phyloP scores from a whole-genome alignment of 2,888 invertebrate genomes.

The Acanthosepion esculentum region DNA sequence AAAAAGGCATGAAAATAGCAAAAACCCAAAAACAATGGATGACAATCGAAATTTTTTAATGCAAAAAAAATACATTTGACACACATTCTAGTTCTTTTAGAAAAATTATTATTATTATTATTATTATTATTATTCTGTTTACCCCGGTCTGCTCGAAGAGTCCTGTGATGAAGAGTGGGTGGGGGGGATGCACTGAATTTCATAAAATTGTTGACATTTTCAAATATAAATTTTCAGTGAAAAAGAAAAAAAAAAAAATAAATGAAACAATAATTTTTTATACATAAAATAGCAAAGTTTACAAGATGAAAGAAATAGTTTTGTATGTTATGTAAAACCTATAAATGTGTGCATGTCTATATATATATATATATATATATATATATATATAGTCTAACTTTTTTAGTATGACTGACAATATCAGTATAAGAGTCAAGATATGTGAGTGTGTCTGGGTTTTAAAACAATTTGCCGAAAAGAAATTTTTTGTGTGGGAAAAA shows the following conservation, averaged over 20 bases:
- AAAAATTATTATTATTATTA: not conserved
- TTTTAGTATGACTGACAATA: no score
- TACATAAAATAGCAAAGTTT: constrained; percentile 14
- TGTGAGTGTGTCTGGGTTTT: no score
- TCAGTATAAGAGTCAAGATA: no score
- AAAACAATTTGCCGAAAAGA: no score
- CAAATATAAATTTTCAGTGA: not conserved
- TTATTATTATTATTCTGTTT: constrained; percentile 4
- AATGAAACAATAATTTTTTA: not conserved
- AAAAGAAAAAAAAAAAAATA: not conserved
- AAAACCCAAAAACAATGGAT: not conserved
- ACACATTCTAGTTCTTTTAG: not conserved
- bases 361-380: not conserved
- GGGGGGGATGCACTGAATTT: not conserved
- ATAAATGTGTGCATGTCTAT: not conserved
- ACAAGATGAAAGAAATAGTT: not conserved
- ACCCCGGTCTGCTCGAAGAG: not conserved
- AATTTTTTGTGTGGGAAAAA: no score
- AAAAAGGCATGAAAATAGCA: not conserved
- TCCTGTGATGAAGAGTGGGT: not conserved
- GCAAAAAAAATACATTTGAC: not conserved
- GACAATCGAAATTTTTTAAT: not conserved
- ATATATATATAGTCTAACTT: no score
- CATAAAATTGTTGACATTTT: not conserved
- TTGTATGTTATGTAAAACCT: not conserved